Evolutionary conservation across 2,113 vertebrate genomes (phyloP).

Genomic region (Xyliphius kryptos): DNA sequence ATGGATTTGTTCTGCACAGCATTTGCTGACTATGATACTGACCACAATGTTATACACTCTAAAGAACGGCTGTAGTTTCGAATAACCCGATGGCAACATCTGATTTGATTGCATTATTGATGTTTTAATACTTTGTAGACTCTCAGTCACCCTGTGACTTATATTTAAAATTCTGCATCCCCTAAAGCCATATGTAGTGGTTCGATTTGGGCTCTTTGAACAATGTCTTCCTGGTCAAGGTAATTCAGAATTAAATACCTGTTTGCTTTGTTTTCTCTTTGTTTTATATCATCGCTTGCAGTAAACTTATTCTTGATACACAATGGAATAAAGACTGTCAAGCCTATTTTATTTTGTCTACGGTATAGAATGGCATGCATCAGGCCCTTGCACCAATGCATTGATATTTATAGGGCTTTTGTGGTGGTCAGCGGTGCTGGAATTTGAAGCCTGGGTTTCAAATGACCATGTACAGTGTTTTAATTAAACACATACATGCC

Average conservation of each 20-base stretch:
- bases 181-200: not conserved
- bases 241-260: constrained; percentile 9
- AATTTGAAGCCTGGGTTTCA: constrained; percentile 25
- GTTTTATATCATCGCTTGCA: not conserved
- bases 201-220: not conserved
- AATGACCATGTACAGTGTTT: constrained; percentile 28
- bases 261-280: constrained; percentile 1
- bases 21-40: constrained; percentile 23
- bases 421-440: constrained; percentile 33
- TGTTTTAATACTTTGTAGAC: constrained; percentile 27
- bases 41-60: constrained; percentile 10
- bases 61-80: constrained; percentile 7
- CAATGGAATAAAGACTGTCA: no score
- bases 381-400: constrained; percentile 13
- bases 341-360: constrained; percentile 43
- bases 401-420: constrained; percentile 44
- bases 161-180: constrained; percentile 8
- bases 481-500: constrained; percentile 31
- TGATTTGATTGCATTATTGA: constrained; percentile 38
- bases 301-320: no score
- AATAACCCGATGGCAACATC: constrained; percentile 18
- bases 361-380: constrained; percentile 26
- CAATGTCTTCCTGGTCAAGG: constrained; percentile 12
- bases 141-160: constrained; percentile 4
- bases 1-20: constrained; percentile 23